A percentile compares a stretch with the other conserved stretches of the same genome.
phyloP scores from a whole-genome alignment of 1,140 invertebrate species.

The Trichogramma pretiosum region DNA sequence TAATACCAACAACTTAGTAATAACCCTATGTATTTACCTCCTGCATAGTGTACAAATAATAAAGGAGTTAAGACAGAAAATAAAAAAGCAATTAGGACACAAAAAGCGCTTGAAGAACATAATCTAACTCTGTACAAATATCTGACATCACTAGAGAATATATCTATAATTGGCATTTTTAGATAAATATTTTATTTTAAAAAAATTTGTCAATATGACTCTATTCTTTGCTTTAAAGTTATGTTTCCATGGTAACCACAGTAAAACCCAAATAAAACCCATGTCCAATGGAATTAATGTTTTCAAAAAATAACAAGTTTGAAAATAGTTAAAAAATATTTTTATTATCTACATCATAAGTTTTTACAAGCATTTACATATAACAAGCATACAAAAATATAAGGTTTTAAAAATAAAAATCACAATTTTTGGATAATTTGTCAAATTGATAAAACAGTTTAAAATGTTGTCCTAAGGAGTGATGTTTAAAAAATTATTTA shows the following conservation, averaged over 20 bases:
- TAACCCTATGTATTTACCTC: constrained; percentile 27
- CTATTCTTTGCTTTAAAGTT: too few relatives aligned
- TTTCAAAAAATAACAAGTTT: too few relatives aligned
- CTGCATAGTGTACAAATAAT: constrained; percentile 33
- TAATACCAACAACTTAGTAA: constrained; percentile 1
- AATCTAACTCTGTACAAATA: constrained; percentile 37
- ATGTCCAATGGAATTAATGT: too few relatives aligned
- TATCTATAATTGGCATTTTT: constrained; percentile 31
- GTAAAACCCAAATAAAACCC: constrained; percentile 1
- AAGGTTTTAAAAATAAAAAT: too few relatives aligned
- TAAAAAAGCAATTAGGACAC: constrained; percentile 27
- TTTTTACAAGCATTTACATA: neutral
- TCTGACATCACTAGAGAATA: constrained; percentile 36
- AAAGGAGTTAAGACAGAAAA: constrained; percentile 30
- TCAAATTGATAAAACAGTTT: neutral
- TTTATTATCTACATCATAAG: neutral
- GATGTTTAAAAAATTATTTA: constrained; percentile 22
- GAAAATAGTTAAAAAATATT: neutral
- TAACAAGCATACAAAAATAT: neutral
- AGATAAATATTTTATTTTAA: too few relatives aligned
- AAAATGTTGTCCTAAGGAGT: too few relatives aligned
- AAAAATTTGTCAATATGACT: too few relatives aligned
- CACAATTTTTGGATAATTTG: neutral
- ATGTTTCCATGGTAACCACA: constrained; percentile 14
- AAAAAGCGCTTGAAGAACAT: constrained; percentile 27